phyloP scores from a whole-genome alignment of 2,888 invertebrate genomes.

The Automeris io region DNA sequence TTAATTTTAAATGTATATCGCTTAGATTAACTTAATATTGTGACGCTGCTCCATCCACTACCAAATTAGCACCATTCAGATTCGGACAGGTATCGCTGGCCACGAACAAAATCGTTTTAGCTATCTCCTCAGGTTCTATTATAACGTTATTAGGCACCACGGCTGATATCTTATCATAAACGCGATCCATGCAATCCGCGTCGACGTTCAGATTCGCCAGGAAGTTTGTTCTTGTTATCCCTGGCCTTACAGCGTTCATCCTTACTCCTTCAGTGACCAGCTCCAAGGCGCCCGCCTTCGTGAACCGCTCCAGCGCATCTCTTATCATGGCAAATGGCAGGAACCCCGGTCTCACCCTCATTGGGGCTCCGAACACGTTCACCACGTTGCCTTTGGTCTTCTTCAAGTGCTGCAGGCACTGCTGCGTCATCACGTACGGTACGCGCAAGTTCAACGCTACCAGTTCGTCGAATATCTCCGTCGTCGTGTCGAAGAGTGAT shows the following conservation, averaged over 20 bases:
- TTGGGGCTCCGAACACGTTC: constrained; percentile 40
- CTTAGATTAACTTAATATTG: constrained; percentile 19
- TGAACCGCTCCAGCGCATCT: constrained; percentile 46
- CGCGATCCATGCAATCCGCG: constrained; percentile 31
- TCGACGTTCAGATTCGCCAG: constrained; percentile 42
- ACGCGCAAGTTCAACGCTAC: constrained; percentile 43
- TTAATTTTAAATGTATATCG: no score
- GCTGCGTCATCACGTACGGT: constrained; percentile 44
- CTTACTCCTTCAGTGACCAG: constrained; percentile 43
- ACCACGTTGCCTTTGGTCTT: constrained; percentile 46
- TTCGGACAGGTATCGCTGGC: constrained; percentile 43
- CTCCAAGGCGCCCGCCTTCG: constrained; percentile 42
- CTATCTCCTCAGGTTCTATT: constrained; percentile 48
- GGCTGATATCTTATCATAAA: constrained; percentile 33
- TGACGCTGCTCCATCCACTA: constrained; percentile 40
- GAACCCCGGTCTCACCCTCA: constrained; percentile 42
- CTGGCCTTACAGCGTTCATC: constrained; percentile 53
- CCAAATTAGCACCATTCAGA: constrained; percentile 37
- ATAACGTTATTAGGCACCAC: constrained; percentile 37
- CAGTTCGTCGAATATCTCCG: constrained; percentile 46
- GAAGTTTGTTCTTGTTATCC: constrained; percentile 45
- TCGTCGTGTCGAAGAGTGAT: constrained; percentile 41
- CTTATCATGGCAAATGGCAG: constrained; percentile 38
- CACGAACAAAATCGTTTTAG: constrained; percentile 41
- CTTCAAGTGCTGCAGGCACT: constrained; percentile 40